Evolutionary conservation across 2,113 vertebrate species (phyloP).

Genomic region (Noctilio leporinus): DNA sequence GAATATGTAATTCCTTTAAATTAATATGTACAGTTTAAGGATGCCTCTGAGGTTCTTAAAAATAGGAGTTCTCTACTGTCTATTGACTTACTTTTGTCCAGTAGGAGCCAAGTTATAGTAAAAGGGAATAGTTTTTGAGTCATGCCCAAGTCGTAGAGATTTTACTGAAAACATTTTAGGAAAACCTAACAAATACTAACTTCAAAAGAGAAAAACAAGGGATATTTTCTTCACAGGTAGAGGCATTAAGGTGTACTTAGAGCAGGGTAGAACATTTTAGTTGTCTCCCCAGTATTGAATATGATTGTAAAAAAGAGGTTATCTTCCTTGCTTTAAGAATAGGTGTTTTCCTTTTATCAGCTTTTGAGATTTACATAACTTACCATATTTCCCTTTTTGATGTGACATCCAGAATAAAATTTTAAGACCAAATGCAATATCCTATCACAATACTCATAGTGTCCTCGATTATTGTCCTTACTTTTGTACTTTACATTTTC

Average conservation of each 20-base stretch:
- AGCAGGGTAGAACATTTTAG: neutral
- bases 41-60: neutral
- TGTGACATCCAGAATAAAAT: neutral
- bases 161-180: neutral
- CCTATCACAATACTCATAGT: neutral
- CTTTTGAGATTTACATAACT: neutral
- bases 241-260: neutral
- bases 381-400: neutral
- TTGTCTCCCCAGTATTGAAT: neutral
- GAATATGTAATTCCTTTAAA: neutral
- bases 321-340: neutral
- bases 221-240: neutral
- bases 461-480: neutral
- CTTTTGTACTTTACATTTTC: neutral
- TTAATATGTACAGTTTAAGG: neutral
- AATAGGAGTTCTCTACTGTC: neutral
- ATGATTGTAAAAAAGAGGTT: neutral
- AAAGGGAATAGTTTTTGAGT: constrained; percentile 22
- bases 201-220: neutral
- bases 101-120: neutral
- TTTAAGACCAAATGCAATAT: neutral
- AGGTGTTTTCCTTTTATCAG: neutral
- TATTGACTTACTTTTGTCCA: neutral
- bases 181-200: neutral
- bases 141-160: neutral